Percentiles rank a stretch among this genome's conserved stretches.
These are phyloP conservation scores for Agrochola litura DNA, from an alignment of 2,888 invertebrate genomes.

Conservation along the genomic window DNA sequence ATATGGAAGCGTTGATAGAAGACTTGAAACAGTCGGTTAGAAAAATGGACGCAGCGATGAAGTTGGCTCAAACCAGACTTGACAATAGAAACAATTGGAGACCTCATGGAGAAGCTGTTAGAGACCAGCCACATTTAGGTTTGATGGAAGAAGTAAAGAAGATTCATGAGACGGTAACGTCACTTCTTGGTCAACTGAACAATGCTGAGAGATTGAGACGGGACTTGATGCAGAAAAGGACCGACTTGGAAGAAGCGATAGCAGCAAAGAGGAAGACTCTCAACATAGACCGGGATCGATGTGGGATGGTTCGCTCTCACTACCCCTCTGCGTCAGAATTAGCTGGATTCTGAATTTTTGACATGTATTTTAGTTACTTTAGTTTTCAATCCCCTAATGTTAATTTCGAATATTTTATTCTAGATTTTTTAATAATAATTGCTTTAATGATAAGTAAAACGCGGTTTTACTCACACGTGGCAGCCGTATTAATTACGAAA, in stretches of 20 bases:
- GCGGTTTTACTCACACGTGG: neutral
- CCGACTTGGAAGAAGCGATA: conserved; percentile 92
- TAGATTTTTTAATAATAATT: neutral
- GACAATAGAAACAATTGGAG: conserved; percentile 93
- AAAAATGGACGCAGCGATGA: conserved; percentile 95
- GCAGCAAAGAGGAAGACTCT: conserved; percentile 93
- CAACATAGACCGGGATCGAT: conserved; percentile 92
- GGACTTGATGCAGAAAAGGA: conserved; percentile 90
- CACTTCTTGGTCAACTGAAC: conserved; percentile 91
- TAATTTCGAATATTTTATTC: conserved; percentile 22
- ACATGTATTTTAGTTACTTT: neutral
- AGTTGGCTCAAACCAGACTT: conserved; percentile 96
- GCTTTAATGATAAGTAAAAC: neutral
- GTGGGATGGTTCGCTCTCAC: conserved; percentile 92
- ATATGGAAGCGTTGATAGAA: conserved; percentile 94
- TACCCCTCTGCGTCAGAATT: conserved; percentile 93
- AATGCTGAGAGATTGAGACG: conserved; percentile 91
- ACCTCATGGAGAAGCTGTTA: conserved; percentile 95
- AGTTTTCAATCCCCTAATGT: neutral
- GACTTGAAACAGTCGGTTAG: conserved; percentile 92
- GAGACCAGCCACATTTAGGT: conserved; percentile 95
- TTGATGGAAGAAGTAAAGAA: conserved; percentile 94
- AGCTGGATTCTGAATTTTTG: conserved; percentile 87
- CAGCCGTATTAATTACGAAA: neutral
- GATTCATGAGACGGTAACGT: conserved; percentile 92